Evolutionary conservation across 2,113 vertebrate species (phyloP).

Genomic region (Fregata magnificens): DNA sequence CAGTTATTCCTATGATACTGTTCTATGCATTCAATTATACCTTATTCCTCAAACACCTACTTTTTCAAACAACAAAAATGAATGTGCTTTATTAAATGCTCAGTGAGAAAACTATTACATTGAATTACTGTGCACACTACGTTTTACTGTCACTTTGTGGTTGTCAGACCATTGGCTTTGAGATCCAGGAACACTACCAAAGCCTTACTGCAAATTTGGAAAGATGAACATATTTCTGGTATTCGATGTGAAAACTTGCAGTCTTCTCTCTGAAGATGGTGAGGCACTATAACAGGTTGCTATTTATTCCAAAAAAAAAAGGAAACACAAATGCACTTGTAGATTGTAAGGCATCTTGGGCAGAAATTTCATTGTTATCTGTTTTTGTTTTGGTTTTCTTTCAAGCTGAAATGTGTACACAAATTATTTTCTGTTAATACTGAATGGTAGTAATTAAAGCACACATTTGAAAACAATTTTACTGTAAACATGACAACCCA

Average conservation of each 20-base stretch:
- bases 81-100: not conserved
- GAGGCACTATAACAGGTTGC: not conserved
- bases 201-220: not conserved
- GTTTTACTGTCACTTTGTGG: not conserved
- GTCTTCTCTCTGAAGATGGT: not conserved
- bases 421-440: not conserved
- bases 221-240: not conserved
- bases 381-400: not conserved
- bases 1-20: not conserved
- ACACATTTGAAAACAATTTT: not conserved
- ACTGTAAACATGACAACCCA: not conserved
- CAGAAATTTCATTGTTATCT: not conserved
- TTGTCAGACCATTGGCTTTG: fast-evolving
- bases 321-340: not conserved
- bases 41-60: not conserved
- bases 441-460: not conserved
- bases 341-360: fast-evolving
- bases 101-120: not conserved
- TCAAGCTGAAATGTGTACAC: not conserved
- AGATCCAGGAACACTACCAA: not conserved
- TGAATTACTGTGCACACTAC: not conserved
- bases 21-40: not conserved
- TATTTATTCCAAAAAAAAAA: not conserved
- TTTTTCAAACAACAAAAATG: not conserved
- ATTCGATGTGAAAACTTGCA: not conserved